A percentile compares a stretch with the other conserved stretches of the same genome.
phyloP scores from a whole-genome alignment of 2,888 invertebrate species.

The Nomada hirtipes region DNA sequence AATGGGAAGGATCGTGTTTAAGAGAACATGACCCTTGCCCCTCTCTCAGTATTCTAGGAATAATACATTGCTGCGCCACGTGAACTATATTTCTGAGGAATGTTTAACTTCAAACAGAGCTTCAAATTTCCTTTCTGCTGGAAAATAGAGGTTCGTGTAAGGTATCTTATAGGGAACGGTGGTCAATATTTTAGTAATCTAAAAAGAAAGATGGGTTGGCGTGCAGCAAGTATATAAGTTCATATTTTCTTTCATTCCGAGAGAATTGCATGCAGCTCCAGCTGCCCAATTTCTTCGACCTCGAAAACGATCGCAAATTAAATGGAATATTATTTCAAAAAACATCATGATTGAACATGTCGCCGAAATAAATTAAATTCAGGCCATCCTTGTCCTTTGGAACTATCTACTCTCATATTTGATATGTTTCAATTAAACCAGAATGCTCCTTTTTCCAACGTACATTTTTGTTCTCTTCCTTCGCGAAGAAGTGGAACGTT shows the following conservation, averaged over 20 bases:
- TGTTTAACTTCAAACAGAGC: constrained; percentile 28
- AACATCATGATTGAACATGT: constrained; percentile 2
- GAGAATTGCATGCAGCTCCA: background rate
- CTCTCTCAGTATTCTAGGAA: background rate
- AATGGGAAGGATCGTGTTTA: background rate
- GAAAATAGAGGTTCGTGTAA: constrained; percentile 16
- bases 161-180: constrained; percentile 19
- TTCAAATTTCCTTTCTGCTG: constrained; percentile 32
- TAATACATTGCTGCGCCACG: background rate
- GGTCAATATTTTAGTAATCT: constrained; percentile 56
- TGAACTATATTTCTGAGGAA: background rate
- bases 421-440: constrained; percentile 10
- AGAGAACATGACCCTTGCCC: background rate
- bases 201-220: constrained; percentile 33
- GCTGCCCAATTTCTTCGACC: constrained; percentile 5
- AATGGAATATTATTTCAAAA: constrained; percentile 31
- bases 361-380: constrained; percentile 2
- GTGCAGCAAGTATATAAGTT: constrained; percentile 15
- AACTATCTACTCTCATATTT: background rate
- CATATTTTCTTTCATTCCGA: constrained; percentile 50
- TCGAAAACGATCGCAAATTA: constrained; percentile 14
- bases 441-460: too few relatives aligned
- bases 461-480: background rate
- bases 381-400: background rate
- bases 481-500: background rate